Conservation (phyloP, 2,797 vertebrate genomes). For the Gephyroberyx darwinii region DNA sequence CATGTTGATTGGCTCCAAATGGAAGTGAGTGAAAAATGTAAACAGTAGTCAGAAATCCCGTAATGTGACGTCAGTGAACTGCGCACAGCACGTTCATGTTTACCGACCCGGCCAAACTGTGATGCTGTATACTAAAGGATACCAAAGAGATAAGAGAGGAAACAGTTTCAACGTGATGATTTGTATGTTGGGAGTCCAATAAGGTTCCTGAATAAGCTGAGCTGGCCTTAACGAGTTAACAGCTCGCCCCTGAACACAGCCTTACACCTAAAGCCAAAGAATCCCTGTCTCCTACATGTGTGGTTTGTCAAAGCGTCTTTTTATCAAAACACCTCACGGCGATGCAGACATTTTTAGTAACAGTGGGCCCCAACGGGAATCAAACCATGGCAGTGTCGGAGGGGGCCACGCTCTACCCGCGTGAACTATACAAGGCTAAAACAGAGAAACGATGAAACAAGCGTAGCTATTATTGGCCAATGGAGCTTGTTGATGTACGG, state of each 20-base stretch:
- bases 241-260: not conserved
- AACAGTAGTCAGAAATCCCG: no score
- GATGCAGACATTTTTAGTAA: not conserved
- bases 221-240: slow-evolving; percentile 20
- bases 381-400: not conserved
- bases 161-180: not conserved
- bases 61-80: no score
- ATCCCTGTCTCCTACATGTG: not conserved
- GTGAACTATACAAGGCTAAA: not conserved
- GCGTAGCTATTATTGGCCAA: slow-evolving; percentile 38
- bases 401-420: not conserved
- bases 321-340: not conserved
- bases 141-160: no score
- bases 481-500: slow-evolving; percentile 42
- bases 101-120: no score
- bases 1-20: no score
- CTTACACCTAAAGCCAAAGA: slow-evolving; percentile 6
- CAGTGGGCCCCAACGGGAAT: not conserved
- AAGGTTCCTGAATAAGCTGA: slow-evolving; percentile 1
- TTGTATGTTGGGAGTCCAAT: not conserved
- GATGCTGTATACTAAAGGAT: no score
- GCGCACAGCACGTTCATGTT: no score
- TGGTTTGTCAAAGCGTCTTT: not conserved
- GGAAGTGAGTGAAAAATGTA: no score
- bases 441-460: slow-evolving; percentile 28